These are phyloP conservation scores for Cyanoderma ruficeps DNA, from an alignment of 2,113 vertebrate genomes.

Conservation along the genomic window DNA sequence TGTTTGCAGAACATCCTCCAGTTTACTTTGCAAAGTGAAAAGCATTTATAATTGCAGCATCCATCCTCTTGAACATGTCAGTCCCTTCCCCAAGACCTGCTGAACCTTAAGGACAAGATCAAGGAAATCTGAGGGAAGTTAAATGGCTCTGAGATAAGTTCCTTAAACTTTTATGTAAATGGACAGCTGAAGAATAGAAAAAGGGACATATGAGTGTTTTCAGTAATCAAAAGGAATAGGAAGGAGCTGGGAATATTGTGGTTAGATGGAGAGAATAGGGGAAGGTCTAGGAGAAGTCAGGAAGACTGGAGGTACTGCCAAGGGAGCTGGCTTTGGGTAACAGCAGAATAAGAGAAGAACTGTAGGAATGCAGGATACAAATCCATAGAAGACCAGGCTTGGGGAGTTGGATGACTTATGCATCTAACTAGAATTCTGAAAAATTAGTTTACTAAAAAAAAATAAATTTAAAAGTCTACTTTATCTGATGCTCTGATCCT, in stretches of 20 bases:
- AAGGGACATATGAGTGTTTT: not conserved
- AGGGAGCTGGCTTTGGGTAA: not conserved
- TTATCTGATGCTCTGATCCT: not conserved
- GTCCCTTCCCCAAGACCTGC: not conserved
- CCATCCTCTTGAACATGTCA: not conserved
- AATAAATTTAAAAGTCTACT: not conserved
- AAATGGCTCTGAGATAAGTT: not conserved
- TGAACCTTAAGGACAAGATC: not conserved
- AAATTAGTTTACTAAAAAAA: not conserved
- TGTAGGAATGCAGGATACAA: not conserved
- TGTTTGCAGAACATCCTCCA: not conserved
- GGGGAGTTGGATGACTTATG: fast-evolving
- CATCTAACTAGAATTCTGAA: not conserved
- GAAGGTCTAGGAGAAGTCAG: not conserved
- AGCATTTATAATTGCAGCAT: not conserved
- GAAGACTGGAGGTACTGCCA: not conserved
- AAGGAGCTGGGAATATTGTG: not conserved
- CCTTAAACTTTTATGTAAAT: not conserved
- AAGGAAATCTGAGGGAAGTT: not conserved
- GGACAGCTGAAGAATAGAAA: not conserved
- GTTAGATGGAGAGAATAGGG: not conserved
- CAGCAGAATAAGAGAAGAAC: not conserved
- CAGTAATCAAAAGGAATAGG: not conserved
- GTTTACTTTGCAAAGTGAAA: not conserved
- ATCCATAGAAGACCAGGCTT: not conserved